Base-by-base conservation (phyloP, 2,113 vertebrate species). In the Trogon melanurus region DNA sequence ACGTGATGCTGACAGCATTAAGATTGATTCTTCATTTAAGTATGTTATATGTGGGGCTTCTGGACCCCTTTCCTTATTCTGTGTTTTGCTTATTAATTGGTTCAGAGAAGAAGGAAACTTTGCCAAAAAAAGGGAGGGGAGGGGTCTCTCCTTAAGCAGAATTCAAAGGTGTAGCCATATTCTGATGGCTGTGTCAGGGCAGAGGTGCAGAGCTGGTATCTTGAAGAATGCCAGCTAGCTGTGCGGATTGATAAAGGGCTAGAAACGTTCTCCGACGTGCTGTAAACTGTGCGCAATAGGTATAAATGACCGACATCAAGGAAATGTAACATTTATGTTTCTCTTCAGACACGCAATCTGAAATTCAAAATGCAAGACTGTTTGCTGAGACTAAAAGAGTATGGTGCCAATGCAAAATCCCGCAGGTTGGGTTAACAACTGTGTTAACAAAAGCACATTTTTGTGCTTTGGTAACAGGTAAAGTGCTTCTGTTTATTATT, bases 251-350 rank as follows among this genome's bases (percentile, higher is more conserved):
- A 11, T 2, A 45, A 53, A 58, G 32, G 23, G 50, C 45, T 65
- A 29, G 67, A 82, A 73, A 69, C 0, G 0, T 60, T 67, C 29
- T 45, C 48, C 72, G 82, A 15, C 12, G 7, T 0, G 3, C 54
- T 79, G 41, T 48, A 21, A 84, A 26, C 66, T 34, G 5, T 29
- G 27, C 69, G 41, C n/a, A n/a, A 9, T 2, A 53, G 32, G 10
- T 61, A n/a, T 34, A 19, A 61, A 47, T 48, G 34, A 58, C 5
- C 0, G 0, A 9, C 17, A 26, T 51, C 26, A 62, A 48, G 61
- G 64, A 94, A 23, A 5, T 5, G 10, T 6, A 14, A 64, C 8
- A 2, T 25, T 48, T 54, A 9, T 34, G 29, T 26, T 44, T 51
- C 30, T 79, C n/a, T 76, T 75, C 26, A 45, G 64, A 19, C 1